phyloP scores from a whole-genome alignment of 2,888 invertebrate species.

The Aspidiotus destructor region DNA sequence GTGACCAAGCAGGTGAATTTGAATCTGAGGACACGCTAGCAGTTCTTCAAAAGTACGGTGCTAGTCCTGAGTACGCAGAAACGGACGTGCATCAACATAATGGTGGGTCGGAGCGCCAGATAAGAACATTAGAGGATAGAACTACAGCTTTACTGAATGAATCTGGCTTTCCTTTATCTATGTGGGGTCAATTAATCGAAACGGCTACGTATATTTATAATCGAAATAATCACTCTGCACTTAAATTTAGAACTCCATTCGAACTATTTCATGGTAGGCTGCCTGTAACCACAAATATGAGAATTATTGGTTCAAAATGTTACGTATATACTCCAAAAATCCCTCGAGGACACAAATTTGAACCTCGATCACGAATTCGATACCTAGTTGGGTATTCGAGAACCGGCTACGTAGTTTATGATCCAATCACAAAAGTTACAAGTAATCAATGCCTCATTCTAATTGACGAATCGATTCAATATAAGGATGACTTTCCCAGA shows the following conservation, averaged over 20 bases:
- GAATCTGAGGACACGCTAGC: too few relatives aligned
- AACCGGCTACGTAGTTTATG: slow-evolving; percentile 1
- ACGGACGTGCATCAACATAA: too few relatives aligned
- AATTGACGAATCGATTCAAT: background rate
- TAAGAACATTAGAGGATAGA: background rate
- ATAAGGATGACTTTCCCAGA: background rate
- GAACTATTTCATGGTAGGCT: background rate
- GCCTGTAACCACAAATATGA: slow-evolving; percentile 1
- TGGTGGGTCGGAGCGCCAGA: background rate
- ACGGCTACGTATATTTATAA: background rate
- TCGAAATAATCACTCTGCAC: background rate
- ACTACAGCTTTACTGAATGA: background rate
- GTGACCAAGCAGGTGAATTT: too few relatives aligned
- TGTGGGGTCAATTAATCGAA: background rate
- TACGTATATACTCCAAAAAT: background rate
- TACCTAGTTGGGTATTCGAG: background rate
- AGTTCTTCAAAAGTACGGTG: background rate
- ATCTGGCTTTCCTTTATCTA: background rate
- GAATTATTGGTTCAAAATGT: slow-evolving; percentile 1
- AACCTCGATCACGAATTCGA: background rate
- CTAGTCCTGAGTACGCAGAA: too few relatives aligned
- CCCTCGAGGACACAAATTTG: slow-evolving; percentile 1
- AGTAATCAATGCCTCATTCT: background rate
- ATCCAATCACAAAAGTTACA: background rate
- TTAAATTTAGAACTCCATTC: background rate